Base-by-base conservation (phyloP, 1,140 invertebrate species). In the Lethrus apterus region DNA sequence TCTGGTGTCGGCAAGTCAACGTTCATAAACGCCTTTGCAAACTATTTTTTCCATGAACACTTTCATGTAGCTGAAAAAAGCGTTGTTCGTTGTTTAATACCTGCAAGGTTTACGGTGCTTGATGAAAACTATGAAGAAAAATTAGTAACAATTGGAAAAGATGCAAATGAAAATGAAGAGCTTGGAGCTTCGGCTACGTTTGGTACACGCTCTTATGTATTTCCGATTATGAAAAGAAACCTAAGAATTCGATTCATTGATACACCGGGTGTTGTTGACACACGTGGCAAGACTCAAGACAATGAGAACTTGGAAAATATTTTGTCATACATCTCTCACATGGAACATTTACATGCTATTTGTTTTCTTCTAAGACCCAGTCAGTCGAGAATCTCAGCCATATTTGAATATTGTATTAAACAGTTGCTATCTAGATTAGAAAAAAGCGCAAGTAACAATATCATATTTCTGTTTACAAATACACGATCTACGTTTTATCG, bases 1-100 rank as follows among this genome's bases (percentile, higher is more conserved):
- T 62, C 59, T 8, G 62, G 62, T 18, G 59, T 58, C 4, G 62
- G 62, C 32, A 64, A 64, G 51, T 65, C 63, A 1, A 65, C 61
- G 1, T 62, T 65, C 23, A 62, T 63, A 9, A 64, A 64, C 46
- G 44, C 62, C 1, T 44, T 64, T 13, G 57, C 55, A 5, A 65
- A 63, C 41, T 65, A 65, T 47, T 45, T 63, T 7, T 51, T 56
- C 13, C 52, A 57, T 48, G 24, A 47, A 2, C 36, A 49, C 18
- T 52, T 65, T 24, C 42, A 54, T 19, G 51, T 33, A 20, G 63
- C 60, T 3, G 41, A 54, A 32, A 31, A 9, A 13, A 46, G 56
- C 13, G 20, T 52, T 5, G 24, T 60, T 2, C 44, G 49, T 1
- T 49, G 52, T 10, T 38, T 65, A 0, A 65, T 65, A 29, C 60